Evolutionary conservation across 2,797 vertebrate species (phyloP).

Genomic region (Notoglanidium macrostoma): DNA sequence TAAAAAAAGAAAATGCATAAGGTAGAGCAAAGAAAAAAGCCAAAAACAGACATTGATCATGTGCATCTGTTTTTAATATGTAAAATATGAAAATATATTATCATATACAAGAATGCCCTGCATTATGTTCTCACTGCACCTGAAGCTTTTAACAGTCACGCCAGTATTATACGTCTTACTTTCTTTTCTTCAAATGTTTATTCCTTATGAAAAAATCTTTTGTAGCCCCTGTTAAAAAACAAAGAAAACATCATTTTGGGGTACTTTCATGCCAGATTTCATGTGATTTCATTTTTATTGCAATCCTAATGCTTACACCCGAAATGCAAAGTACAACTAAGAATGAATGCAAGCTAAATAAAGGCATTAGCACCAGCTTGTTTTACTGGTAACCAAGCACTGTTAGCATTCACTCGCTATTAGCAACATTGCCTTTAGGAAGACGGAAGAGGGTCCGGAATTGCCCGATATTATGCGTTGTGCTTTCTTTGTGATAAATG

Average conservation of each 20-base stretch:
- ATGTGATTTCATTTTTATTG: background rate
- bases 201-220: background rate
- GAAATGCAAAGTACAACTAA: background rate
- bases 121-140: background rate
- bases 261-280: background rate
- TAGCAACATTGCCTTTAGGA: background rate
- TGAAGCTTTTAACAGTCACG: background rate
- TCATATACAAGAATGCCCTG: background rate
- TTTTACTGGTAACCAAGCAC: background rate
- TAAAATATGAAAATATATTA: background rate
- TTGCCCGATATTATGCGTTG: background rate
- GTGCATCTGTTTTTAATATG: background rate
- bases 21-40: too few relatives aligned
- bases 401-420: background rate
- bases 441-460: background rate
- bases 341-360: background rate
- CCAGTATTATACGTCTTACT: background rate
- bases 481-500: constrained; percentile 3
- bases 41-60: background rate
- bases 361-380: background rate
- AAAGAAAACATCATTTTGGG: background rate
- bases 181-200: background rate
- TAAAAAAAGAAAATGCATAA: background rate
- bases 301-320: background rate
- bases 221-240: background rate